Base-by-base conservation (phyloP, 1,140 invertebrate genomes). In the Drosophila hydei region DNA sequence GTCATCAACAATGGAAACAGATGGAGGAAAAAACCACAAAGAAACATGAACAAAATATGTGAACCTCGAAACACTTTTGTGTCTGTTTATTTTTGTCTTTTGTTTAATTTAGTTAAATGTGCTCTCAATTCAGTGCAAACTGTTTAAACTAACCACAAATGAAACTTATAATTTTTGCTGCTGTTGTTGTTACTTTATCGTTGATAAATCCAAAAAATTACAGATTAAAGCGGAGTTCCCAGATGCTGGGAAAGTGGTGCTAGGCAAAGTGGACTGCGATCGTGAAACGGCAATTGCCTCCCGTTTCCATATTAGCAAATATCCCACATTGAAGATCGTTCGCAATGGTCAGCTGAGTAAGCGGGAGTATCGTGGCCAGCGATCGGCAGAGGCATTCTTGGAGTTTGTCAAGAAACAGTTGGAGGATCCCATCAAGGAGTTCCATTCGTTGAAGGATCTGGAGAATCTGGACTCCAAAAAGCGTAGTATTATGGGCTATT, bases 201-300 rank as follows among this genome's bases (percentile, higher is more conserved):
- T 43, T 61, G 47, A 11, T 19, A 0, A 45, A 7, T 19, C 16
- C 12, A 14, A 8, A 16, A 11, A 14, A 8, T 81, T 85, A 1
- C 56, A 91, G 91, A 89, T 91, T 16, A 80, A 92, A 48, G 94
- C 95, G 91, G 94, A 95, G 90, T 97, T 97, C 91, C 96, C 96
- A 38, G 95, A 97, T 75, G 76, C 94, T 52, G 96, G 96, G 4
- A 95, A 95, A 92, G 96, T 99, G 18, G 96, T 98, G 8, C 96
- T 99, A 93, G 98, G 96, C 38, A 98, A 98, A 94, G 97, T 99
- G 5, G 98, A 99, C 92, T 99, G 98, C 93, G 99, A 99, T 92
- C 94, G 93, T 85, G 96, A 99, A 93, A 95, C 94, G 79, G 92
- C 94, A 51, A 93, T 99, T 51, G 97, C 98, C 7, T 95, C 95